phyloP scores from a whole-genome alignment of 2,888 invertebrate species.

The Erebia ligea region DNA sequence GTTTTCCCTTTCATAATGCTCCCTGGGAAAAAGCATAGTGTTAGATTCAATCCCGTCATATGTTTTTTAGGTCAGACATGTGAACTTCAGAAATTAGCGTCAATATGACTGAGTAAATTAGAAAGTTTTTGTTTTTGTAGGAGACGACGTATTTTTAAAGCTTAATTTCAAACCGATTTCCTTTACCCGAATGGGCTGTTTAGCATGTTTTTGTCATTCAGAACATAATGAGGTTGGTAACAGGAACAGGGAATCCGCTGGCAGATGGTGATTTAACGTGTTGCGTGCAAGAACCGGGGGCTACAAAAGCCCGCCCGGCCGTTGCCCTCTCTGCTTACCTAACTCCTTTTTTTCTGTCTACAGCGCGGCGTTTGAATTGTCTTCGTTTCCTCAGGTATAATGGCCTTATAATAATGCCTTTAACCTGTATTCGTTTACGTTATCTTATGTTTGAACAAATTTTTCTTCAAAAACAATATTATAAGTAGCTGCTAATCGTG shows the following conservation, averaged over 20 bases:
- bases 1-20: too few relatives aligned
- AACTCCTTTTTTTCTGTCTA: conserved; percentile 52
- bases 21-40: too few relatives aligned
- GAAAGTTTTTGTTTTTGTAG: background rate
- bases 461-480: background rate
- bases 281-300: conserved; percentile 45
- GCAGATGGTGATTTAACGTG: conserved; percentile 41
- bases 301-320: conserved; percentile 61
- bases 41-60: too few relatives aligned
- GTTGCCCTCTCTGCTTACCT: conserved; percentile 59
- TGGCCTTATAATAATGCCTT: conserved; percentile 16
- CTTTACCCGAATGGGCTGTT: conserved; percentile 3
- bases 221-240: conserved; percentile 28
- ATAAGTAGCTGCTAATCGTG: background rate
- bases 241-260: conserved; percentile 33
- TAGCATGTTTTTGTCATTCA: conserved; percentile 27
- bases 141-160: background rate
- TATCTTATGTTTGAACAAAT: background rate
- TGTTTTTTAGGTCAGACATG: too few relatives aligned
- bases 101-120: background rate
- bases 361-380: conserved; percentile 50
- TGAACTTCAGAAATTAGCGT: too few relatives aligned
- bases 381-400: conserved; percentile 36
- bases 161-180: conserved; percentile 1
- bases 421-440: conserved; percentile 6